A percentile compares a stretch with the other conserved stretches of the same genome.
phyloP scores from a whole-genome alignment of 2,888 invertebrate genomes.

The Hirtodrosophila confusa region DNA sequence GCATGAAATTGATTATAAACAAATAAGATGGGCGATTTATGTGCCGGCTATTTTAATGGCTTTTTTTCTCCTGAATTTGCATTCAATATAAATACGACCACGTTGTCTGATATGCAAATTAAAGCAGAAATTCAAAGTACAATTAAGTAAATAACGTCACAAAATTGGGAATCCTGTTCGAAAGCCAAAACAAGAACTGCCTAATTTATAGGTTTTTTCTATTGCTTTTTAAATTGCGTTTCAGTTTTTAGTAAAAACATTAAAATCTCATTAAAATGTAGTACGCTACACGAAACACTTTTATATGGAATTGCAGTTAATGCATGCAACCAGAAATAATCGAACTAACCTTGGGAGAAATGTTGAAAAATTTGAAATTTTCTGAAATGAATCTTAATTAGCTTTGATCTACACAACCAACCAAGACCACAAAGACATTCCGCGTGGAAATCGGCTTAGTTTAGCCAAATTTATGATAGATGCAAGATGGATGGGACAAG shows the following conservation, averaged over 20 bases:
- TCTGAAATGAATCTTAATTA: too few relatives aligned
- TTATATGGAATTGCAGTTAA: conserved; percentile 5
- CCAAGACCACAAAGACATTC: too few relatives aligned
- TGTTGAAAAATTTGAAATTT: too few relatives aligned
- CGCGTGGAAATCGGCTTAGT: too few relatives aligned
- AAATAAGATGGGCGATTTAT: conserved; percentile 61
- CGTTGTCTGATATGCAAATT: conserved; percentile 32
- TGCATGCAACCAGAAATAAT: background rate
- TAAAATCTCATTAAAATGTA: conserved; percentile 22
- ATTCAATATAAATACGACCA: conserved; percentile 18
- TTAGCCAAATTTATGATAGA: too few relatives aligned
- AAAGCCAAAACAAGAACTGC: conserved; percentile 15
- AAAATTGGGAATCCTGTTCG: conserved; percentile 16
- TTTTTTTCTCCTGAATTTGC: conserved; percentile 36
- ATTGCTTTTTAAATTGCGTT: conserved; percentile 12
- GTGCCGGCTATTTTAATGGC: conserved; percentile 55
- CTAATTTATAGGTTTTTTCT: conserved; percentile 19
- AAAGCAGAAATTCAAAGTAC: background rate
- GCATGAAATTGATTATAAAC: conserved; percentile 70
- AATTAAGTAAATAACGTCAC: conserved; percentile 6
- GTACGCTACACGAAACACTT: conserved; percentile 10
- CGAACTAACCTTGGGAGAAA: too few relatives aligned
- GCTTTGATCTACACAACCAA: too few relatives aligned
- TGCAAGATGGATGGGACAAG: too few relatives aligned
- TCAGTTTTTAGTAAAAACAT: conserved; percentile 6